A percentile compares a stretch with the other conserved stretches of the same genome.
Evolutionary conservation across 2,888 invertebrate genomes (phyloP).

Genomic region (Hedya salicella): DNA sequence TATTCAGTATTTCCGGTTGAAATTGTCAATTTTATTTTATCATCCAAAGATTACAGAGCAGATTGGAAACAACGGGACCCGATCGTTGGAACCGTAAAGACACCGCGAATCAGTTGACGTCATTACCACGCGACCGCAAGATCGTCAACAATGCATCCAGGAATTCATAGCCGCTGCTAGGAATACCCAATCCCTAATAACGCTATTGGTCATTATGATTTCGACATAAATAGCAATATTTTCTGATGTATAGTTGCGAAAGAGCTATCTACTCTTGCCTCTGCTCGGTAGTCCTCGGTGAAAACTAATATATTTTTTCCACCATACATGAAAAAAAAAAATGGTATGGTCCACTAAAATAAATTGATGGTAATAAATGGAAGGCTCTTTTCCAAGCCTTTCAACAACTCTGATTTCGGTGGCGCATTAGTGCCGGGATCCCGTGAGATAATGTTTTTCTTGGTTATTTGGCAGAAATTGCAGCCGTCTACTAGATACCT

Average conservation of each 20-base stretch:
- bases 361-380: no score
- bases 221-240: constrained; percentile 14
- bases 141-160: constrained; percentile 16
- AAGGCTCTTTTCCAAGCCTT: no score
- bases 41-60: not conserved
- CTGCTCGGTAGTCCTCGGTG: no score
- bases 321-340: no score
- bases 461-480: no score
- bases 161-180: constrained; percentile 8
- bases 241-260: not conserved
- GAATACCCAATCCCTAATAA: no score
- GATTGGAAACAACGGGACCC: constrained; percentile 22
- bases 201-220: constrained; percentile 6
- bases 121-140: constrained; percentile 31
- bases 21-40: constrained; percentile 5
- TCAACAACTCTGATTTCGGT: no score
- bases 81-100: not conserved
- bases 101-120: constrained; percentile 13
- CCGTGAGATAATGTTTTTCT: no score
- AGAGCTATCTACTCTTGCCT: not conserved
- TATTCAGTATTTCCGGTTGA: not conserved
- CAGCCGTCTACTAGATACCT: no score
- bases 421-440: no score
- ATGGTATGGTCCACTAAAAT: no score
- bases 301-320: no score